These are phyloP conservation scores for Galbula dea DNA, from an alignment of 2,113 vertebrate species.

Conservation along the genomic window DNA sequence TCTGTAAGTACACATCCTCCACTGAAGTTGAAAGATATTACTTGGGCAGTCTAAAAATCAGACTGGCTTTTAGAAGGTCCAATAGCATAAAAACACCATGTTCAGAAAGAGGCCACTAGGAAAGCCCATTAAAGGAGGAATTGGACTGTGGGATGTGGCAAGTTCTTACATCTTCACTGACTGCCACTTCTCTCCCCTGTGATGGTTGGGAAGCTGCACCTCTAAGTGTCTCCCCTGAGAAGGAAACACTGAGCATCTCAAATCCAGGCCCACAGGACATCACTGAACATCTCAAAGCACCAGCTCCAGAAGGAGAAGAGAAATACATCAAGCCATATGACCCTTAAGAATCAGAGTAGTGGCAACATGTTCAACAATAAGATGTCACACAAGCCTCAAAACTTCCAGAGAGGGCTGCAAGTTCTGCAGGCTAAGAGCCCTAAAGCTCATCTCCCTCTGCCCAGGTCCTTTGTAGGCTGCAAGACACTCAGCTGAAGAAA, in stretches of 20 bases:
- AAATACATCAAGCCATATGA: background rate
- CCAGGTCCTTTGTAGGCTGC: background rate
- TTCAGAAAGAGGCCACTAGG: background rate
- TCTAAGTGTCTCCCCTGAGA: background rate
- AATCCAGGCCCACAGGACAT: fast-evolving
- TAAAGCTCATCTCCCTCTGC: background rate
- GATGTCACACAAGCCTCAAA: background rate
- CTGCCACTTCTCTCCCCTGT: background rate
- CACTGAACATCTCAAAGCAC: background rate
- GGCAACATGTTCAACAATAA: background rate
- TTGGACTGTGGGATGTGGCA: fast-evolving
- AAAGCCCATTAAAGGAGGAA: background rate
- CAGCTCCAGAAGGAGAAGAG: background rate
- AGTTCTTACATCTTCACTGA: background rate
- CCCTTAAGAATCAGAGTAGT: background rate
- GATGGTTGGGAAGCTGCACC: background rate
- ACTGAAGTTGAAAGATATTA: background rate
- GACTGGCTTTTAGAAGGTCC: background rate
- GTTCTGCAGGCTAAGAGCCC: background rate
- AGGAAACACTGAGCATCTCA: background rate
- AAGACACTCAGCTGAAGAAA: background rate
- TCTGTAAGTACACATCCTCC: background rate
- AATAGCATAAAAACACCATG: fast-evolving
- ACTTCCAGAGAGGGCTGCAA: background rate
- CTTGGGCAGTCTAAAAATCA: background rate